Conservation (phyloP, 2,797 vertebrate species). For the Trachurus trachurus region DNA sequence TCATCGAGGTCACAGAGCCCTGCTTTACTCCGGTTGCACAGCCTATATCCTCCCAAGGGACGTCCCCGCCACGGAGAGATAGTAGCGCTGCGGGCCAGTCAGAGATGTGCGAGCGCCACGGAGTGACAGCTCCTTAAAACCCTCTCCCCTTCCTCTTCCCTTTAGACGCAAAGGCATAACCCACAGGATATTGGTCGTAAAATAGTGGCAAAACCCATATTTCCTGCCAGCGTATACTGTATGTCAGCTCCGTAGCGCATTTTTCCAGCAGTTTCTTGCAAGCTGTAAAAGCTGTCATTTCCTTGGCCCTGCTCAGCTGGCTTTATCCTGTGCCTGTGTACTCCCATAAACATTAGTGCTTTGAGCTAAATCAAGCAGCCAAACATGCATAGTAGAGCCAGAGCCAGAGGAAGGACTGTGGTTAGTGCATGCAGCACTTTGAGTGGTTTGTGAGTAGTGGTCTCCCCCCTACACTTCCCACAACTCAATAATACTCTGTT, state of each 20-base stretch:
- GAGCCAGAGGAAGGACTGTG: slow-evolving; percentile 30
- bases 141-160: slow-evolving; percentile 44
- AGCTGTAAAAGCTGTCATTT: slow-evolving; percentile 67
- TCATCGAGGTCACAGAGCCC: slow-evolving; percentile 61
- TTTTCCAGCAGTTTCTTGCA: slow-evolving; percentile 55
- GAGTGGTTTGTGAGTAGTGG: slow-evolving; percentile 28
- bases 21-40: slow-evolving; percentile 35
- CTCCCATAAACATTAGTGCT: slow-evolving; percentile 63
- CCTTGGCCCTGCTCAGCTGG: slow-evolving; percentile 48
- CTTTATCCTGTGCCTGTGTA: slow-evolving; percentile 38
- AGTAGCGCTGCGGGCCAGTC: slow-evolving; percentile 56
- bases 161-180: slow-evolving; percentile 34
- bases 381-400: slow-evolving; percentile 46
- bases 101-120: slow-evolving; percentile 42
- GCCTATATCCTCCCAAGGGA: slow-evolving; percentile 46
- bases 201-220: slow-evolving; percentile 51
- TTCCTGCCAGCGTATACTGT: slow-evolving; percentile 44
- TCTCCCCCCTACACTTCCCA: neutral
- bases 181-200: slow-evolving; percentile 60
- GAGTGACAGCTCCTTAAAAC: slow-evolving; percentile 71
- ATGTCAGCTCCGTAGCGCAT: slow-evolving; percentile 47
- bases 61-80: slow-evolving; percentile 27
- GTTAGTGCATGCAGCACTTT: slow-evolving; percentile 37
- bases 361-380: slow-evolving; percentile 65
- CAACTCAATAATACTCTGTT: slow-evolving; percentile 22